Percentiles rank a stretch among this genome's conserved stretches.
phyloP scores from a whole-genome alignment of 1,140 invertebrate genomes.

The Aphaenogaster floridana region DNA sequence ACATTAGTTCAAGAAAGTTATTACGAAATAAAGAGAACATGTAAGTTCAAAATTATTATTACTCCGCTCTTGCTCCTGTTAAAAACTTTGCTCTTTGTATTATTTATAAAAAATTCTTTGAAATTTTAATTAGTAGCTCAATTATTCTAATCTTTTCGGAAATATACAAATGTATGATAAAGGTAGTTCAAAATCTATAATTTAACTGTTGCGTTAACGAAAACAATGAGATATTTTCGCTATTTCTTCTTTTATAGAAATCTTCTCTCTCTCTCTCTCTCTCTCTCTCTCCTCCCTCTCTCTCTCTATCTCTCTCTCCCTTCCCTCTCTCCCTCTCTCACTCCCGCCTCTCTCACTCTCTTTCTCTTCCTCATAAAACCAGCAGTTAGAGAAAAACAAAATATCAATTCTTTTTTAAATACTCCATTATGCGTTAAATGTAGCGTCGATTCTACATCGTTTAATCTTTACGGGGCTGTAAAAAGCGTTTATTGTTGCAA shows the following conservation, averaged over 20 bases:
- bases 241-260: background rate
- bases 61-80: too few relatives aligned
- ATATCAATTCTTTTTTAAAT: constrained; percentile 35
- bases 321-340: background rate
- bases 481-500: constrained; percentile 74
- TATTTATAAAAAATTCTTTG: background rate
- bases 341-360: too few relatives aligned
- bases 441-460: constrained; percentile 30
- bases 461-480: constrained; percentile 75
- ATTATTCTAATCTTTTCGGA: constrained; percentile 1
- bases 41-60: constrained; percentile 1
- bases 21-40: background rate
- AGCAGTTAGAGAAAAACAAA: constrained; percentile 1
- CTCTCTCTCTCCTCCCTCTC: background rate
- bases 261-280: background rate
- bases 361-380: background rate
- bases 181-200: background rate
- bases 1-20: background rate
- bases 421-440: constrained; percentile 23
- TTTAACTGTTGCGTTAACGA: background rate
- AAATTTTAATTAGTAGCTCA: background rate
- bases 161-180: background rate
- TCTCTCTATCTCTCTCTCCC: background rate
- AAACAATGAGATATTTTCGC: background rate
- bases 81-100: background rate